These are phyloP conservation scores for Pyxicephalus adspersus DNA, from an alignment of 2,113 vertebrate species.

Conservation along the genomic window DNA sequence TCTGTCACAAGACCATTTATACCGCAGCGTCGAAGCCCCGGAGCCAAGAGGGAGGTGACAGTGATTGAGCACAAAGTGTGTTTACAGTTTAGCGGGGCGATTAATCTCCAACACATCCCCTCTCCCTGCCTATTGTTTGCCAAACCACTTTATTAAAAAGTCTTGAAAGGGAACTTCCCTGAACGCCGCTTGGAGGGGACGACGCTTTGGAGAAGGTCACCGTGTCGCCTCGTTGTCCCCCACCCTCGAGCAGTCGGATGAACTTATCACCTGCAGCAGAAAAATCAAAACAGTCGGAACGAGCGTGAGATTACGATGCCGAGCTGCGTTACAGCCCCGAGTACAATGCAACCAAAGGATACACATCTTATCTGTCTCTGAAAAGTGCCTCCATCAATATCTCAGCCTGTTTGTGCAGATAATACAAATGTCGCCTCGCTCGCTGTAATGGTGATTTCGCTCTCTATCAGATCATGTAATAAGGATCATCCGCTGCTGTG, in stretches of 20 bases:
- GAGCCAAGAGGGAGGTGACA: constrained; percentile 31
- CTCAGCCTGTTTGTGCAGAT: constrained; percentile 1
- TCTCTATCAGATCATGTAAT: not conserved
- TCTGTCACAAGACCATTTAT: constrained; percentile 37
- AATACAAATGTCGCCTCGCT: not conserved
- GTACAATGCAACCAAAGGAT: not conserved
- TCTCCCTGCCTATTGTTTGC: constrained; percentile 30
- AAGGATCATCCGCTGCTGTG: not conserved
- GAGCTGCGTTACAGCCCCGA: not conserved
- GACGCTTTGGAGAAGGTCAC: not conserved
- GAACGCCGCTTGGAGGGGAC: not conserved
- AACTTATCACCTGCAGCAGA: not conserved
- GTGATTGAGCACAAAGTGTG: constrained; percentile 14
- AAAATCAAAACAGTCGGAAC: not conserved
- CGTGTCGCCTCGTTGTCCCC: not conserved
- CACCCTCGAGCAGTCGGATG: not conserved
- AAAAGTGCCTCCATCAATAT: constrained; percentile 15
- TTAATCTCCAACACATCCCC: constrained; percentile 20
- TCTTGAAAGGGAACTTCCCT: constrained; percentile 20
- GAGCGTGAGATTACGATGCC: not conserved
- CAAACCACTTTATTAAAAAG: constrained; percentile 33
- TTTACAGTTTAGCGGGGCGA: constrained; percentile 36
- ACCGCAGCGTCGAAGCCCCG: not conserved
- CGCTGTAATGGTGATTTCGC: not conserved
- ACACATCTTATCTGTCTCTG: constrained; percentile 24